Conservation (phyloP, 92 coral and sea anemone species). For the Epizoanthus scotinus region DNA sequence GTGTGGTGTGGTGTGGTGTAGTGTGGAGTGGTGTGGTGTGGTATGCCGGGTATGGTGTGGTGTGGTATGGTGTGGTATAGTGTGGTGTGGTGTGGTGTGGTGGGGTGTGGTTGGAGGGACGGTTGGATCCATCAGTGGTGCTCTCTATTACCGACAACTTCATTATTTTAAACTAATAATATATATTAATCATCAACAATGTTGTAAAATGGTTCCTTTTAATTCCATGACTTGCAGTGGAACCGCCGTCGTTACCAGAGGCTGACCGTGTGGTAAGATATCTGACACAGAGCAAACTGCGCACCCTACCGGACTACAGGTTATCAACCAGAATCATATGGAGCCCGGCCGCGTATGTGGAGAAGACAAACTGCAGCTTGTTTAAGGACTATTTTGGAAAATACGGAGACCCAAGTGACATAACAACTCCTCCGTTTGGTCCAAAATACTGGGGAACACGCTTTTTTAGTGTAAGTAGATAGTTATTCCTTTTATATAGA, state of each 20-base stretch:
- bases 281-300: background rate
- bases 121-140: too few species aligned
- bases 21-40: too few species aligned
- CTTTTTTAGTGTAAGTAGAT: background rate
- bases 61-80: too few species aligned
- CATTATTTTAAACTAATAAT: too few species aligned
- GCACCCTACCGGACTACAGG: slow-evolving; percentile 12
- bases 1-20: too few species aligned
- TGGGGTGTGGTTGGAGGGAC: too few species aligned
- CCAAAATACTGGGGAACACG: background rate
- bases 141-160: too few species aligned
- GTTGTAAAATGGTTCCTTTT: background rate
- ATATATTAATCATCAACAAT: background rate
- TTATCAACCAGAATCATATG: slow-evolving; percentile 21
- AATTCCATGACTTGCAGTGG: background rate
- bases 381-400: background rate
- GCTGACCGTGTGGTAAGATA: background rate
- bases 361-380: slow-evolving; percentile 31
- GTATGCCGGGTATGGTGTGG: too few species aligned
- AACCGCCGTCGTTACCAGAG: slow-evolving; percentile 7
- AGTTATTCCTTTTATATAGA: background rate
- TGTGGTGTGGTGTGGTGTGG: too few species aligned
- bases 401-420: slow-evolving; percentile 10
- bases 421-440: background rate
- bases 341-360: slow-evolving; percentile 25